Base-by-base conservation (phyloP, 2,888 invertebrate species). In the Pimpla rufipes region DNA sequence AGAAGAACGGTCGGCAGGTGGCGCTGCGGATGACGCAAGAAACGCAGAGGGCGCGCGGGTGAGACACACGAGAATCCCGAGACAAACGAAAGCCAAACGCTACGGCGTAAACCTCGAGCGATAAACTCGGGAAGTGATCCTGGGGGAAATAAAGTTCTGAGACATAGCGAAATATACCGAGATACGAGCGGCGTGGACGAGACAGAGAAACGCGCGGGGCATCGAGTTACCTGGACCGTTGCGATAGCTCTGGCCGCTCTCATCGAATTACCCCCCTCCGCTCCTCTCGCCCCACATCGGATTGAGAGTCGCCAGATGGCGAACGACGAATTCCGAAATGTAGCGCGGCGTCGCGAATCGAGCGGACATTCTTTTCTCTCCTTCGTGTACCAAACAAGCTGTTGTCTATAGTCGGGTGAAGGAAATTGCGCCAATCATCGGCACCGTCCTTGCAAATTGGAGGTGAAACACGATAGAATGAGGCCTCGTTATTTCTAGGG, bases 111-210 rank as follows among this genome's bases (percentile, higher is more conserved):
- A 89, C 85, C 87, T 83, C 86, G 85, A 88, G 88, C 89, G 90
- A 90, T 90, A 90, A 90, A 90, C 90, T 89, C 88, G 66, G 75
- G 81, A 88, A 90, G 90, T 87, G 89, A 89, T 91, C 90, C 90
- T 90, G 86, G 86, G 90, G 90, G 90, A 91, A 91, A 91, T 91
- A 90, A 91, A 90, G 90, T 90, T 89, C 85, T 85, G 84, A 85
- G 87, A 73, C 76, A 64, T 57, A 67, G 57, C 66, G 59, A 42
- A 29, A 29, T 71, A 84, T 70, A 68, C 78, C 57, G 55, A 64
- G 50, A 52, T 50, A 40, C 55, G 81, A 80, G 84, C 59, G 73
- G 64, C 21, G 79, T 21, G 47, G 50, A 77, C 50, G 42, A 67
- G 73, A 29, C 47, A 85, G 40, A 29, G 62, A 6, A 68, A 23